Conservation (phyloP, 2,113 vertebrate species). For the Macrotis lagotis region DNA sequence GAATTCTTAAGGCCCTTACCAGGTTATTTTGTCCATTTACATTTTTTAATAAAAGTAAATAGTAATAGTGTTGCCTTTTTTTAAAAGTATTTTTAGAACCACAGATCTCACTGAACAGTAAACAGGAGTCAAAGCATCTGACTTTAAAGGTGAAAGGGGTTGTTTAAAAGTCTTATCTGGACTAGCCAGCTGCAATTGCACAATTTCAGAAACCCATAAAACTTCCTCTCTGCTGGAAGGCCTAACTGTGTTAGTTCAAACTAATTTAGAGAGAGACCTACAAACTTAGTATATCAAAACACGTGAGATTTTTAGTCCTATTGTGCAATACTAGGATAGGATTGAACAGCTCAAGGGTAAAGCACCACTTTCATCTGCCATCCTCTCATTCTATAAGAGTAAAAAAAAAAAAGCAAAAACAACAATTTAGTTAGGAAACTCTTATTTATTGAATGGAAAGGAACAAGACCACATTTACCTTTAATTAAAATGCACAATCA, state of each 20-base stretch:
- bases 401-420: background rate
- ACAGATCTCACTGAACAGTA: conserved; percentile 63
- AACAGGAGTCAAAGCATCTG: conserved; percentile 68
- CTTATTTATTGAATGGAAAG: background rate
- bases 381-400: background rate
- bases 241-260: conserved; percentile 65
- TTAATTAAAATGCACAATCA: background rate
- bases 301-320: conserved; percentile 25
- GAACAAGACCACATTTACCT: background rate
- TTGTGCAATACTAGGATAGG: background rate
- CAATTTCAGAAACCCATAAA: conserved; percentile 74
- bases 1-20: background rate
- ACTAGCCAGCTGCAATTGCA: conserved; percentile 77
- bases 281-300: conserved; percentile 45
- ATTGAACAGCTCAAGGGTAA: background rate
- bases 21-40: background rate
- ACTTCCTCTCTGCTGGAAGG: conserved; percentile 48
- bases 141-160: conserved; percentile 67
- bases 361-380: background rate
- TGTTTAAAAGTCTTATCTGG: conserved; percentile 82
- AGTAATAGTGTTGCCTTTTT: conserved; percentile 54
- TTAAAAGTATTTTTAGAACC: conserved; percentile 70
- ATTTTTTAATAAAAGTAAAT: conserved; percentile 2
- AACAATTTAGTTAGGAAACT: background rate
- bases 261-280: conserved; percentile 22